A percentile compares a stretch with the other conserved stretches of the same genome.
Evolutionary conservation across 1,140 invertebrate species (phyloP).

Genomic region (Eriosoma lanigerum): DNA sequence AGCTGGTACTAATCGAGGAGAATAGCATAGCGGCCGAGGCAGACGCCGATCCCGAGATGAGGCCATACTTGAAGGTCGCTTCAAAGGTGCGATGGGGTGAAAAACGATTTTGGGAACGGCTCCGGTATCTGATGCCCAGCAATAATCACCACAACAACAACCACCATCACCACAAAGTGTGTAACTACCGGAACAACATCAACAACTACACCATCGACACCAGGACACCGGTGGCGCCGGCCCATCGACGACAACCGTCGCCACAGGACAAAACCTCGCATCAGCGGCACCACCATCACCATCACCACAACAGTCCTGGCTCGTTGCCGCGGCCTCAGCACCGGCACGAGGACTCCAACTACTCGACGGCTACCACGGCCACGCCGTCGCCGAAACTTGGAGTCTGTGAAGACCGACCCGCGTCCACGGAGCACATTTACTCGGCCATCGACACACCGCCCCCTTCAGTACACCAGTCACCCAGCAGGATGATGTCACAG

Average conservation of each 20-base stretch:
- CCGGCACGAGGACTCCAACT: conserved; percentile 58
- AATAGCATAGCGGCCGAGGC: conserved; percentile 75
- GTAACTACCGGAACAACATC: conserved; percentile 68
- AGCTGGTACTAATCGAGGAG: conserved; percentile 83
- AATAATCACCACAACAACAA: conserved; percentile 62
- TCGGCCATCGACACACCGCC: conserved; percentile 80
- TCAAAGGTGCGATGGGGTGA: conserved; percentile 83
- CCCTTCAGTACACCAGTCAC: conserved; percentile 66
- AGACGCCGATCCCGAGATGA: conserved; percentile 81
- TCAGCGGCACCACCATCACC: conserved; percentile 57
- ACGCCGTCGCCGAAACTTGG: conserved; percentile 67
- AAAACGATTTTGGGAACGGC: conserved; percentile 87
- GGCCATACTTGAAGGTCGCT: conserved; percentile 83
- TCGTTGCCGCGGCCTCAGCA: conserved; percentile 49
- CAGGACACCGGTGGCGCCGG: conserved; percentile 59
- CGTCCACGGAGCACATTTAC: conserved; percentile 76
- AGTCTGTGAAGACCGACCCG: conserved; percentile 59
- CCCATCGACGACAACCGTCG: conserved; percentile 60
- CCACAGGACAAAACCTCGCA: conserved; percentile 58
- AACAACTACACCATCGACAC: conserved; percentile 75
- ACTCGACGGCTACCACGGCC: conserved; percentile 66
- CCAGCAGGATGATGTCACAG: conserved; percentile 55
- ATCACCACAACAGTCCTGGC: conserved; percentile 60
- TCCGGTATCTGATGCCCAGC: conserved; percentile 84
- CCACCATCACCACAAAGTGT: conserved; percentile 60